A percentile compares a stretch with the other conserved stretches of the same genome.
These are phyloP conservation scores for Griposia aprilina DNA, from an alignment of 2,888 invertebrate species.

Conservation along the genomic window DNA sequence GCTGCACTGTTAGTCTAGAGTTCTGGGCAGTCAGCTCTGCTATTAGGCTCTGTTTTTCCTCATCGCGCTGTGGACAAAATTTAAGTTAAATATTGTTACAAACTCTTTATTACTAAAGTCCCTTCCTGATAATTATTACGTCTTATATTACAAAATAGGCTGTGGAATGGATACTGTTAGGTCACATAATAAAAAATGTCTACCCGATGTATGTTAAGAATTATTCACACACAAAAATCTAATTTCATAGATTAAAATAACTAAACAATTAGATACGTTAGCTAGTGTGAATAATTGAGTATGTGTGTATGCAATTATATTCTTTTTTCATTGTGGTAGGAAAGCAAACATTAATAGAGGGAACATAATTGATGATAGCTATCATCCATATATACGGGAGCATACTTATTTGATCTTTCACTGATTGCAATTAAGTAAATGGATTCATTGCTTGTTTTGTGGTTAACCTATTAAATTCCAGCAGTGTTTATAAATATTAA, in stretches of 20 bases:
- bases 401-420: not conserved
- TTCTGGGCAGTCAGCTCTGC: slow-evolving; percentile 97
- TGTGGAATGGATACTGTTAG: not conserved
- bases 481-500: not conserved
- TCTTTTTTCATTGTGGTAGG: not conserved
- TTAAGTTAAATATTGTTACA: slow-evolving; percentile 17
- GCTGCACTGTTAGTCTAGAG: slow-evolving; percentile 95
- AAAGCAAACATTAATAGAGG: not conserved
- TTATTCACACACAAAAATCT: slow-evolving; percentile 7
- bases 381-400: not conserved
- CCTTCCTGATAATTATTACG: not conserved
- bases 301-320: slow-evolving; percentile 17
- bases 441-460: slow-evolving; percentile 2
- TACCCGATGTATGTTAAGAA: not conserved
- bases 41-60: slow-evolving; percentile 95
- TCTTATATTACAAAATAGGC: not conserved
- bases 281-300: slow-evolving; percentile 2
- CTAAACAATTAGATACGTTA: slow-evolving; percentile 24
- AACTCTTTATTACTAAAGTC: not conserved
- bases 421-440: not conserved
- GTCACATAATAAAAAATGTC: not conserved
- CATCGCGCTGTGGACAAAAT: slow-evolving; percentile 90
- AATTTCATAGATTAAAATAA: slow-evolving; percentile 24
- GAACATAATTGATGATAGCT: not conserved
- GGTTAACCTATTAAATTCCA: not conserved